Evolutionary conservation across 1,140 invertebrate genomes (phyloP), one percentile per base, ranked within the genome.

Genomic region (Papilio polytes): DNA sequence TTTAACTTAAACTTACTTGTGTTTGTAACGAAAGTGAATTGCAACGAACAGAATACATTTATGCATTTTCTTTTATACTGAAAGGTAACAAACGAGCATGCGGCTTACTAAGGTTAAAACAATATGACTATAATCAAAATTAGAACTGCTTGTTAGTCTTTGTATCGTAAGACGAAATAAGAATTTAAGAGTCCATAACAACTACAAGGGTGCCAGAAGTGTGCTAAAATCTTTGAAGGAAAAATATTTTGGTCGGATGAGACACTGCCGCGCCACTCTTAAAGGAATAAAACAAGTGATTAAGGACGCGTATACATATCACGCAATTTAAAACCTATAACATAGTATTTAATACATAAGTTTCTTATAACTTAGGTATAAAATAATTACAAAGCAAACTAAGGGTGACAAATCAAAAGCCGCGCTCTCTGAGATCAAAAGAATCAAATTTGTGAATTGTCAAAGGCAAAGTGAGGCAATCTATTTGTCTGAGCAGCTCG

Each of bases 401-500:
- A 66, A 66, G 63, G 26, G 63, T 31, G 63, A 66, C 22, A 31
- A 66, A 66, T 66, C 63, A 66, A 66, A 66, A 66, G 63, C 22
- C 63, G 63, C 36, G 22, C 31, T 70, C 63, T 70, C 22, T 70
- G 26, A 70, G 63, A 70, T 70, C 63, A 70, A 70, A 70, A 70
- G 63, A 70, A 70, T 70, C 63, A 70, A 70, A 70, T 70, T 70
- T 70, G 63, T 70, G 63, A 31, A 70, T 70, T 70, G 22, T 70
- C 63, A 70, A 70, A 70, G 63, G 63, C 63, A 70, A 70, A 70
- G 63, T 70, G 63, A 70, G 63, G 63, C 63, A 70, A 70, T 70
- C 63, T 70, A 70, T 70, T 70, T 70, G 63, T 70, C 63, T 31
- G 63, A 70, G 63, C 22, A 31, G 63, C 63, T 70, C 26, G 63